phyloP scores from a whole-genome alignment of 2,888 invertebrate genomes.

The Furcula furcula region DNA sequence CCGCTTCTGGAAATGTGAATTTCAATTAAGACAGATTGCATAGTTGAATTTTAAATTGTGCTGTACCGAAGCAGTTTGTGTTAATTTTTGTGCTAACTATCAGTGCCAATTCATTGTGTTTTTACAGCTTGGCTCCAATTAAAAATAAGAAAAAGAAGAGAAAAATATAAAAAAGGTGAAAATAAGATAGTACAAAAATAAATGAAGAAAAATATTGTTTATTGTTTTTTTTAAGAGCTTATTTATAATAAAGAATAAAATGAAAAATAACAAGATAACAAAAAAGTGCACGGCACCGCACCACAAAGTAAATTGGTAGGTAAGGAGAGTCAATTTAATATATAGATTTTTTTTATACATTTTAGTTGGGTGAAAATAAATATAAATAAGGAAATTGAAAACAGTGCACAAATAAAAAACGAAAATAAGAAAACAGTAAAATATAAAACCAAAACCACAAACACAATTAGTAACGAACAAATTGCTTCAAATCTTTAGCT shows the following conservation, averaged over 20 bases:
- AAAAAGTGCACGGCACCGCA: slow-evolving; percentile 52
- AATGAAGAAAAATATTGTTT: slow-evolving; percentile 11
- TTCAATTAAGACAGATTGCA: background rate
- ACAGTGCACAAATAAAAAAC: slow-evolving; percentile 36
- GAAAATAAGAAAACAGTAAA: slow-evolving; percentile 26
- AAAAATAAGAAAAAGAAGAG: slow-evolving; percentile 21
- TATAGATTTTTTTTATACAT: background rate
- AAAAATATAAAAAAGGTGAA: slow-evolving; percentile 15
- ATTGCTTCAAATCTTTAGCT: slow-evolving; percentile 65
- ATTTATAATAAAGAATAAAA: slow-evolving; percentile 10
- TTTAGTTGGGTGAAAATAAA: slow-evolving; percentile 17
- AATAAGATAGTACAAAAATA: slow-evolving; percentile 7
- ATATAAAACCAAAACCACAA: slow-evolving; percentile 42
- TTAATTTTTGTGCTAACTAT: slow-evolving; percentile 53
- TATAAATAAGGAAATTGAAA: slow-evolving; percentile 28
- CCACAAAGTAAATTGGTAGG: slow-evolving; percentile 29
- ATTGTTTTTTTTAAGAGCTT: slow-evolving; percentile 6
- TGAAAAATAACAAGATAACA: slow-evolving; percentile 7
- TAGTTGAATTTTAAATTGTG: slow-evolving; percentile 17
- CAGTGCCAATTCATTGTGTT: slow-evolving; percentile 55
- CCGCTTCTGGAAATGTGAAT: background rate
- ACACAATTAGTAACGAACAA: slow-evolving; percentile 62
- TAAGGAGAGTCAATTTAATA: slow-evolving; percentile 11
- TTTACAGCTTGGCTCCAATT: slow-evolving; percentile 35
- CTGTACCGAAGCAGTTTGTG: slow-evolving; percentile 44